These are phyloP conservation scores for Enteromius radiatus DNA, from an alignment of 2,797 vertebrate genomes.

Conservation along the genomic window DNA sequence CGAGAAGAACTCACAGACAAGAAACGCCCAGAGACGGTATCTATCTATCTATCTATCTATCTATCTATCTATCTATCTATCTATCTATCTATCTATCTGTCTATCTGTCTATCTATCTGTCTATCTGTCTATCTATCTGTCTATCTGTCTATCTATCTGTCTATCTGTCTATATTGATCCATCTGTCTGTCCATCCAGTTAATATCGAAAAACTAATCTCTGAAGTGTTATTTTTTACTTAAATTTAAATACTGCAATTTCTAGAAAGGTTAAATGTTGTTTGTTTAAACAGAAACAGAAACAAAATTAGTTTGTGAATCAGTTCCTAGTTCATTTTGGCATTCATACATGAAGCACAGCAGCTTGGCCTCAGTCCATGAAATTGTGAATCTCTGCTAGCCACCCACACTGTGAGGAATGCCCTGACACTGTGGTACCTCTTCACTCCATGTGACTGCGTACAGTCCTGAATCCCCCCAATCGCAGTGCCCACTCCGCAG, in stretches of 20 bases:
- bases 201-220: not conserved
- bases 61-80: not conserved
- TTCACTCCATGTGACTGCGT: constrained; percentile 54
- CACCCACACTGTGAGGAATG: constrained; percentile 75
- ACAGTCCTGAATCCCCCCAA: not conserved
- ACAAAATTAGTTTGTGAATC: not conserved
- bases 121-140: not conserved
- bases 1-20: constrained; percentile 92
- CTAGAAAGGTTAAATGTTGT: not conserved
- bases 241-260: not conserved
- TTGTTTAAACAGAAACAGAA: not conserved
- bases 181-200: not conserved
- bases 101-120: too few species aligned
- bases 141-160: constrained; percentile 60
- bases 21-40: constrained; percentile 95
- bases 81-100: not conserved
- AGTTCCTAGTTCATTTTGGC: not conserved
- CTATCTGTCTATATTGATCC: constrained; percentile 60
- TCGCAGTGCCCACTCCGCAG: constrained; percentile 45
- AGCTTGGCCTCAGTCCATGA: constrained; percentile 30
- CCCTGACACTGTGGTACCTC: constrained; percentile 69
- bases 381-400: constrained; percentile 66
- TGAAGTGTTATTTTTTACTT: not conserved
- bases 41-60: not conserved
- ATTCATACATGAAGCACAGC: not conserved